These are phyloP conservation scores for Tachysurus vachellii DNA, from an alignment of 2,113 vertebrate species.

Conservation along the genomic window DNA sequence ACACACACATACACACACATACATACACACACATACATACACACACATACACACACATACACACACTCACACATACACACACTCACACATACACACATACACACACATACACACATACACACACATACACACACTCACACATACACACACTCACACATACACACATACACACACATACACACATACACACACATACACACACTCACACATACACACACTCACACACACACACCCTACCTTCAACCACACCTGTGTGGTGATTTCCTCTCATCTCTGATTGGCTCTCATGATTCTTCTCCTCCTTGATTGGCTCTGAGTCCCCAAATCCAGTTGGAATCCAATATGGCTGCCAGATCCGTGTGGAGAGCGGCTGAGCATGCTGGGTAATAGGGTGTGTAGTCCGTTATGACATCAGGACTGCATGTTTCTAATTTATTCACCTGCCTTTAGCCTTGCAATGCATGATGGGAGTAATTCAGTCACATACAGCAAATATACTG, in stretches of 20 bases:
- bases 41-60: slow-evolving; percentile 18
- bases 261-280: not conserved
- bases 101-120: too few species aligned
- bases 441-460: slow-evolving; percentile 65
- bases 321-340: not conserved
- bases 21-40: not conserved
- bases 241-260: slow-evolving; percentile 19
- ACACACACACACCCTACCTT: slow-evolving; percentile 24
- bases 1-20: not conserved
- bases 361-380: slow-evolving; percentile 39
- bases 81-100: not conserved
- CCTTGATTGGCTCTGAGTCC: slow-evolving; percentile 31
- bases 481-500: slow-evolving; percentile 44
- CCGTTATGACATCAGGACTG: slow-evolving; percentile 62
- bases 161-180: not conserved
- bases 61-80: too few species aligned
- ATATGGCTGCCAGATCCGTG: slow-evolving; percentile 22
- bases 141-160: too few species aligned
- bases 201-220: slow-evolving; percentile 15
- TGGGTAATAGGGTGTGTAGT: slow-evolving; percentile 50
- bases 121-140: too few species aligned
- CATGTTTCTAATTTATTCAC: slow-evolving; percentile 65
- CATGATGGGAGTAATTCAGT: slow-evolving; percentile 64
- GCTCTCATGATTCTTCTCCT: not conserved
- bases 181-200: not conserved